A percentile compares a stretch with the other conserved stretches of the same genome.
Conservation (phyloP, 1,140 invertebrate genomes). For the Caerostris darwini region DNA sequence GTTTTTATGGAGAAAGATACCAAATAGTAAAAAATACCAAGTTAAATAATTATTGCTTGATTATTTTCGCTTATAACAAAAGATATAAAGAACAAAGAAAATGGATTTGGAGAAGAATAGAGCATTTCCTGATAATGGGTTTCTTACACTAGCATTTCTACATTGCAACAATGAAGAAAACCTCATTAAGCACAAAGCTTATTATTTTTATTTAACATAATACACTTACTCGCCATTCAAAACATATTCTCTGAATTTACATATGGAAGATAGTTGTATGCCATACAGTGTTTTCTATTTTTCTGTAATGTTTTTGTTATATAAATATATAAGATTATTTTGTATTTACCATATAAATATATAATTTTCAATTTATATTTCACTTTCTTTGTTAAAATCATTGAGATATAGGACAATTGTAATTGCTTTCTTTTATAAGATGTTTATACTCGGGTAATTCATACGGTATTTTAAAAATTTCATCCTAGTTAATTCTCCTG, state of each 20-base stretch:
- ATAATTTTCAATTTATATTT: too few relatives aligned
- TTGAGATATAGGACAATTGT: too few relatives aligned
- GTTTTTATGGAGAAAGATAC: too few relatives aligned
- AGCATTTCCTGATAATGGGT: not conserved
- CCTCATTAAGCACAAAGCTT: slow-evolving; percentile 1
- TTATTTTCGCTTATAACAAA: not conserved
- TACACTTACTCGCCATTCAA: not conserved
- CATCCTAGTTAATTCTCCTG: too few relatives aligned
- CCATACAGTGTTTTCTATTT: not conserved
- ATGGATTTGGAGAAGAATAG: not conserved
- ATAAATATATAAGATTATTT: too few relatives aligned
- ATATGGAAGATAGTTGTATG: not conserved
- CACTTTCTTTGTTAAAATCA: too few relatives aligned
- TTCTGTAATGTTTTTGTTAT: too few relatives aligned
- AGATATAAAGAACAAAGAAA: slow-evolving; percentile 8
- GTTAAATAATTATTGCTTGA: slow-evolving; percentile 11
- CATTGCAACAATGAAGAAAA: not conserved
- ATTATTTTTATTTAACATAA: slow-evolving; percentile 9
- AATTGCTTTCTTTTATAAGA: too few relatives aligned
- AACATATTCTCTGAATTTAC: not conserved
- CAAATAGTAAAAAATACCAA: not conserved
- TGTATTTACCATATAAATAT: too few relatives aligned
- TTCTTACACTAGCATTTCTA: not conserved
- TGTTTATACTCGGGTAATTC: too few relatives aligned
- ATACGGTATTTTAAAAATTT: too few relatives aligned